These are phyloP conservation scores for Vulpes lagopus DNA, from an alignment of 2,113 vertebrate species.

Conservation along the genomic window DNA sequence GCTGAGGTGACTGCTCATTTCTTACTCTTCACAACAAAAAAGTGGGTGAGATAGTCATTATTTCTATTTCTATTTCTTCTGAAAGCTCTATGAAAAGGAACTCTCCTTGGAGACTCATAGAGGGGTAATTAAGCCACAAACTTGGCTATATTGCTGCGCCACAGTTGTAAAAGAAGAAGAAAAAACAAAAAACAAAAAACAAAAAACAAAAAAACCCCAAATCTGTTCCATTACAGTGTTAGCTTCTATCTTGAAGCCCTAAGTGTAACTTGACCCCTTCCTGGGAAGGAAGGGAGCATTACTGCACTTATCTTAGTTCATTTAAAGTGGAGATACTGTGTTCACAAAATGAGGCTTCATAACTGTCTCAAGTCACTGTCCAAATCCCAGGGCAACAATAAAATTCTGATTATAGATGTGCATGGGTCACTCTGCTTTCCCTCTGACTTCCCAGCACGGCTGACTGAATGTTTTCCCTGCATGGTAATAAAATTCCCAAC, in stretches of 20 bases:
- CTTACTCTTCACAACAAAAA: constrained; percentile 17
- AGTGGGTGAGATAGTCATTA: neutral
- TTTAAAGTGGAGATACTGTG: constrained; percentile 26
- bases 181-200: neutral
- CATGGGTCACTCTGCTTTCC: neutral
- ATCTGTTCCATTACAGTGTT: neutral
- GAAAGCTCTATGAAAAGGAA: constrained; percentile 12
- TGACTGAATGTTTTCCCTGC: neutral
- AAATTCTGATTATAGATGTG: constrained; percentile 61
- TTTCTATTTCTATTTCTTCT: constrained; percentile 47
- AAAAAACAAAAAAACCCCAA: neutral
- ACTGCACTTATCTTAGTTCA: constrained; percentile 18
- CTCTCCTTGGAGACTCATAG: neutral
- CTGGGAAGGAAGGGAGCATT: neutral
- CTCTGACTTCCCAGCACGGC: constrained; percentile 37
- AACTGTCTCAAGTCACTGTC: neutral
- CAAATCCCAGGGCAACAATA: constrained; percentile 65
- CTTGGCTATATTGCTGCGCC: neutral
- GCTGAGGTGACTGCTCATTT: neutral
- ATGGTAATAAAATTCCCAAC: neutral
- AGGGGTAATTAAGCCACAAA: constrained; percentile 21
- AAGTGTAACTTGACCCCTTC: neutral
- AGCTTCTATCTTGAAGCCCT: neutral
- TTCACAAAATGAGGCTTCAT: constrained; percentile 54
- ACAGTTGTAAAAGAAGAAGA: neutral